Evolutionary conservation across 2,113 vertebrate genomes (phyloP), one percentile per base, ranked within the genome.

Genomic region (Ardeotis arabs): DNA sequence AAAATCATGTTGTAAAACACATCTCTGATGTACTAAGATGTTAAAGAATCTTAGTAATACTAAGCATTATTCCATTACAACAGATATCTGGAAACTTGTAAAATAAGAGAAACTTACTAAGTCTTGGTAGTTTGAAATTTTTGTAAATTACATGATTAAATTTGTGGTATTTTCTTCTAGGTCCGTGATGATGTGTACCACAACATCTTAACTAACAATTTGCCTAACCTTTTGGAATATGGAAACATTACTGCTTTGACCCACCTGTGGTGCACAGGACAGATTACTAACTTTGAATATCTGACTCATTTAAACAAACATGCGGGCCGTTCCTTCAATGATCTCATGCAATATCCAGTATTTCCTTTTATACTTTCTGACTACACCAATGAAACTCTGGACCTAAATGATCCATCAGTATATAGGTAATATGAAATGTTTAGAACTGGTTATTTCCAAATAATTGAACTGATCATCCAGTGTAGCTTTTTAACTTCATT

Each of bases 271-370:
- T 99, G 99, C 89, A 99, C 99, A 41, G 99, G 99, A 50, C 99
- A 99, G 96, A 99, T 99, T 96, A 99, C 99, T 47, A 99, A 99
- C 97, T 99, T 99, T 81, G 99, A 99, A 92, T 99, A 99, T 95
- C 98, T 99, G 96, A 99, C 99, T 12, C 99, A 99, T 90, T 98
- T 99, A 93, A 99, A 99, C 98, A 99, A 99, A 96, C 99, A 99
- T 35, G 99, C 99, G 0, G 99, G 99, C 8, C 99, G 99, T 90
- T 99, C 99, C 93, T 99, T 99, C 97, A 99, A 99, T 78, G 99
- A 99, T 94, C 98, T 99, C 92, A 99, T 99, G 99, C 99, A 99
- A 95, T 99, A 99, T 94, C 99, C 99, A 1, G 99, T 99, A 92
- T 99, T 99, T 98, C 99, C 99, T 19, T 99, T 99, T 83, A 99